Conservation (phyloP, 2,797 vertebrate genomes). For the Chromobotia macracanthus region DNA sequence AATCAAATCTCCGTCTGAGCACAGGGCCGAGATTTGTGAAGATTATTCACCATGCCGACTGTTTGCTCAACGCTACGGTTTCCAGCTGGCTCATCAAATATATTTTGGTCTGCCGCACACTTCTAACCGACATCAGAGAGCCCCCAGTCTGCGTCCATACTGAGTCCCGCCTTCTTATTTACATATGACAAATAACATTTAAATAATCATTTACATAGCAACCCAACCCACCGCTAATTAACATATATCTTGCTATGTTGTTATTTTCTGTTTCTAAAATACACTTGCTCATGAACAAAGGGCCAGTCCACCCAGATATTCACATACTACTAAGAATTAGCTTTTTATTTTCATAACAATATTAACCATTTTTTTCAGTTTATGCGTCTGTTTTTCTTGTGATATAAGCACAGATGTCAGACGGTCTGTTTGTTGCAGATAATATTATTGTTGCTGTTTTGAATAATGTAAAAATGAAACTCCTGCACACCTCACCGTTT, state of each 20-base stretch:
- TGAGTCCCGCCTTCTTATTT: not conserved
- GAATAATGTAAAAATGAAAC: not conserved
- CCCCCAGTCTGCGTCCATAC: constrained; percentile 38
- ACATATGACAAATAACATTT: not conserved
- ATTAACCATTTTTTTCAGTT: too few species aligned
- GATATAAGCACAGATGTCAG: too few species aligned
- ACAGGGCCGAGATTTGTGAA: constrained; percentile 86
- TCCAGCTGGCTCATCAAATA: constrained; percentile 80
- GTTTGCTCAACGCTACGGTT: constrained; percentile 78
- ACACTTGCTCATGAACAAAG: not conserved
- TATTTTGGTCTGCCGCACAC: constrained; percentile 72
- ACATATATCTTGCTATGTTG: not conserved
- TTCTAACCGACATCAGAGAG: constrained; percentile 23
- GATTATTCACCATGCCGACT: constrained; percentile 82
- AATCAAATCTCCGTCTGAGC: constrained; percentile 80
- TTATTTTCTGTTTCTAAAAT: not conserved
- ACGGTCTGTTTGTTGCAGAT: too few species aligned
- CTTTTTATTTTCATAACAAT: not conserved
- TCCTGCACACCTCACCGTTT: too few species aligned
- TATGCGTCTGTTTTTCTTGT: not conserved
- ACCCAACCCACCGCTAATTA: not conserved
- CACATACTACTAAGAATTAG: too few species aligned
- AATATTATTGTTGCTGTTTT: too few species aligned
- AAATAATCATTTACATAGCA: not conserved
- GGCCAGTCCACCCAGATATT: constrained; percentile 9